Evolutionary conservation across 2,888 invertebrate genomes (phyloP).

Genomic region (Cetonia aurata): DNA sequence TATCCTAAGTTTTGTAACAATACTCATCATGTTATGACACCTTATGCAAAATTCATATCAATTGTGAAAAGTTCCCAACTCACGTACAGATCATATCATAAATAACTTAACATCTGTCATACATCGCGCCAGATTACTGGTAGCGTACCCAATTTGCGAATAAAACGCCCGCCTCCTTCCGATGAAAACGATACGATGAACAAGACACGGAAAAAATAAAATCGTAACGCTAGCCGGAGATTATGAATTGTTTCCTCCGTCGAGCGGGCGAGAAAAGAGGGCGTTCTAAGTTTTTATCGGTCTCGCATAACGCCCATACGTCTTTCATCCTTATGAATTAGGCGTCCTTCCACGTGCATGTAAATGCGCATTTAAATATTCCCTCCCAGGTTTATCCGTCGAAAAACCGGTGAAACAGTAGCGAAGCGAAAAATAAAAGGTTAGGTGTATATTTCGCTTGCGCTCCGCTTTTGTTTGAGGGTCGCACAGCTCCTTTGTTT

Average conservation of each 20-base stretch:
- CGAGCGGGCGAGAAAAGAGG: constrained; percentile 31
- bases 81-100: no score
- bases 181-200: constrained; percentile 25
- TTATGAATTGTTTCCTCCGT: constrained; percentile 34
- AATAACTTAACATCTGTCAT: no score
- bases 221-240: not conserved
- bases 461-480: constrained; percentile 18
- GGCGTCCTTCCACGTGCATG: not conserved
- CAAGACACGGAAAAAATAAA: constrained; percentile 3
- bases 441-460: constrained; percentile 4
- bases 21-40: no score
- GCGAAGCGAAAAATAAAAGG: not conserved
- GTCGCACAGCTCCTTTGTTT: constrained; percentile 17
- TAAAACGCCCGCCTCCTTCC: constrained; percentile 3
- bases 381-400: constrained; percentile 11
- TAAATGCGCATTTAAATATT: constrained; percentile 30
- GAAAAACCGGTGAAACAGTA: constrained; percentile 20
- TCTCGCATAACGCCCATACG: constrained; percentile 25
- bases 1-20: no score
- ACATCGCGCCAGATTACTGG: no score
- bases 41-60: no score
- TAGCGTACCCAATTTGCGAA: no score
- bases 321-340: constrained; percentile 8
- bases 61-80: no score
- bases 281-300: constrained; percentile 33